Evolutionary conservation across 2,888 invertebrate species (phyloP).

Genomic region (Oscheius sp.): DNA sequence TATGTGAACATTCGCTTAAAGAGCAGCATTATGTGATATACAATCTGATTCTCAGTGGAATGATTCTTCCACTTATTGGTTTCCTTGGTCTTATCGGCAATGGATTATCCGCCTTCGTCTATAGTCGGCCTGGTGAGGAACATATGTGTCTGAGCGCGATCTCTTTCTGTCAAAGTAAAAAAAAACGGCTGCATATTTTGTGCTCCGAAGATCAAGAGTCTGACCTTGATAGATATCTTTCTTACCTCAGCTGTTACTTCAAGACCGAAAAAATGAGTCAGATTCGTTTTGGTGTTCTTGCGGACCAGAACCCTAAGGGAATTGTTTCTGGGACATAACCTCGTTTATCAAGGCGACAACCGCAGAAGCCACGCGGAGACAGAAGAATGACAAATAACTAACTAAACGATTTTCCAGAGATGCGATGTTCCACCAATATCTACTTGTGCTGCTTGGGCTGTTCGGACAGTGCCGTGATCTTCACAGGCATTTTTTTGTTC

Average conservation of each 20-base stretch:
- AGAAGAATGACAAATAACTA: not conserved
- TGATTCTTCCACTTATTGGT: constrained; percentile 69
- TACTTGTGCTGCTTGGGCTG: constrained; percentile 70
- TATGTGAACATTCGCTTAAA: constrained; percentile 49
- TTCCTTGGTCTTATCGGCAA: constrained; percentile 70
- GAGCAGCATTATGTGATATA: constrained; percentile 55
- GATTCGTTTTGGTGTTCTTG: not conserved
- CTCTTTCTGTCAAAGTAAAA: not conserved
- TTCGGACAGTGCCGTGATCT: constrained; percentile 67
- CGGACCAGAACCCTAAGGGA: constrained; percentile 20
- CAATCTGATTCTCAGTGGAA: constrained; percentile 69
- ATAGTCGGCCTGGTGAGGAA: constrained; percentile 65
- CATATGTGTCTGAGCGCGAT: not conserved
- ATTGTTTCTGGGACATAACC: constrained; percentile 25
- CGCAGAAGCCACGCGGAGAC: constrained; percentile 4
- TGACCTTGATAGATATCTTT: constrained; percentile 26
- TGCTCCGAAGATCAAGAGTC: not conserved
- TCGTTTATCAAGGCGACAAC: constrained; percentile 29
- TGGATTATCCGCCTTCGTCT: constrained; percentile 69
- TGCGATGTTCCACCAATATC: constrained; percentile 68
- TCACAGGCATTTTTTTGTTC: constrained; percentile 68
- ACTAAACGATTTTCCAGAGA: constrained; percentile 52
- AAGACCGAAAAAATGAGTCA: not conserved
- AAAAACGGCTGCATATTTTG: too few relatives aligned
- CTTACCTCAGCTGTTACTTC: constrained; percentile 35